phyloP scores from a whole-genome alignment of 2,797 vertebrate genomes.

The Toxotes lorentzi region DNA sequence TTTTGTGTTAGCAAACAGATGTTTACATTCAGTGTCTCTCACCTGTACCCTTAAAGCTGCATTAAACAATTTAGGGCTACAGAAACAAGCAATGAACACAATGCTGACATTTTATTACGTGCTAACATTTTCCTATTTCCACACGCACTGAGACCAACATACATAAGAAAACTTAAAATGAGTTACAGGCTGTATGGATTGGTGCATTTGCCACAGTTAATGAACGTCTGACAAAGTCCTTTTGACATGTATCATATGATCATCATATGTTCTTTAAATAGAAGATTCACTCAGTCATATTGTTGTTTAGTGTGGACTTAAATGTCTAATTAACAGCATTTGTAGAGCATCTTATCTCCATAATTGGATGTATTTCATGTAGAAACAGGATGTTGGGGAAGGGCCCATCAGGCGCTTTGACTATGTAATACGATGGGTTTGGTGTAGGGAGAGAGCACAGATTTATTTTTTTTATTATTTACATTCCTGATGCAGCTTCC shows the following conservation, averaged over 20 bases:
- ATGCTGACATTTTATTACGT: too few relatives aligned
- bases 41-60: neutral
- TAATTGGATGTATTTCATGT: conserved; percentile 61
- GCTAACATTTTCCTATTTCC: too few relatives aligned
- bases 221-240: neutral
- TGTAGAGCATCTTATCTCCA: conserved; percentile 55
- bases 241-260: neutral
- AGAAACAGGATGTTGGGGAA: conserved; percentile 50
- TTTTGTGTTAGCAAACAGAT: neutral
- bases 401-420: conserved; percentile 45
- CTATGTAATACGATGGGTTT: conserved; percentile 31
- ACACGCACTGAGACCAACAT: too few relatives aligned
- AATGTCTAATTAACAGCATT: neutral
- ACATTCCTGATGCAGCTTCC: conserved; percentile 10
- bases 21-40: neutral
- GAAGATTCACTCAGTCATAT: neutral
- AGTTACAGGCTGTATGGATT: neutral
- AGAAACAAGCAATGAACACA: neutral
- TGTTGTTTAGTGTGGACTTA: conserved; percentile 29
- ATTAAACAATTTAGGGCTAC: neutral
- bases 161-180: neutral
- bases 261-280: neutral
- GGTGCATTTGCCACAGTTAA: neutral
- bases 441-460: conserved; percentile 1
- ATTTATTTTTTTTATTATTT: conserved; percentile 20